Percentiles rank a stretch among this genome's conserved stretches.
phyloP scores from a whole-genome alignment of 1,140 invertebrate genomes.

The Asobara japonica region DNA sequence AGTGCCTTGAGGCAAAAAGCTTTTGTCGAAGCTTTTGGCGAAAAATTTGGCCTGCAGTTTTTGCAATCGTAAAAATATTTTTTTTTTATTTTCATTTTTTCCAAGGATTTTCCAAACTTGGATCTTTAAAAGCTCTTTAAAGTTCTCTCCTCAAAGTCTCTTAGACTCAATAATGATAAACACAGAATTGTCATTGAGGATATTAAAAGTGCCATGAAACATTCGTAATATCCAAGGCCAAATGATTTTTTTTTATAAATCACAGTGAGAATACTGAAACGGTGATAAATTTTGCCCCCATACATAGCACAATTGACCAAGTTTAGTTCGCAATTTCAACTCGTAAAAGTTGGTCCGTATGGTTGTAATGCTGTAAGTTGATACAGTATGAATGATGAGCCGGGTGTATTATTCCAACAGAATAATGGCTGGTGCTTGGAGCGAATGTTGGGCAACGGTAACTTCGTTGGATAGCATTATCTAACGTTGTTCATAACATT shows the following conservation, averaged over 20 bases:
- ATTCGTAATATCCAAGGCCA: no score
- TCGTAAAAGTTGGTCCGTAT: constrained; percentile 1
- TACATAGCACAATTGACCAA: background rate
- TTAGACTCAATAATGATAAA: no score
- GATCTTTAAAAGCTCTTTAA: no score
- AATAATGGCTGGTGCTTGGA: background rate
- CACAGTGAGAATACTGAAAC: background rate
- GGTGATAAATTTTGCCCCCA: background rate
- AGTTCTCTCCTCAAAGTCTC: no score
- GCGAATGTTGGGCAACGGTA: background rate
- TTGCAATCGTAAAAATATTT: no score
- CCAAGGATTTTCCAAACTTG: no score
- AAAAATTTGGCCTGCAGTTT: no score
- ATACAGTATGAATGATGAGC: background rate
- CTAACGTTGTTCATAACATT: background rate
- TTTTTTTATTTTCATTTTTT: no score
- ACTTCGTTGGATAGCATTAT: background rate
- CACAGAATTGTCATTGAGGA: no score
- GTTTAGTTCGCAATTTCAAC: background rate
- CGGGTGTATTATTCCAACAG: background rate
- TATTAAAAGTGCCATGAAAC: no score
- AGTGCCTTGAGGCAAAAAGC: no score
- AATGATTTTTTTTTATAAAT: background rate
- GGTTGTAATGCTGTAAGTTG: constrained; percentile 7
- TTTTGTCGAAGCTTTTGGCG: no score